Evolutionary conservation across 2,113 vertebrate genomes (phyloP).

Genomic region (Takifugu flavidus): DNA sequence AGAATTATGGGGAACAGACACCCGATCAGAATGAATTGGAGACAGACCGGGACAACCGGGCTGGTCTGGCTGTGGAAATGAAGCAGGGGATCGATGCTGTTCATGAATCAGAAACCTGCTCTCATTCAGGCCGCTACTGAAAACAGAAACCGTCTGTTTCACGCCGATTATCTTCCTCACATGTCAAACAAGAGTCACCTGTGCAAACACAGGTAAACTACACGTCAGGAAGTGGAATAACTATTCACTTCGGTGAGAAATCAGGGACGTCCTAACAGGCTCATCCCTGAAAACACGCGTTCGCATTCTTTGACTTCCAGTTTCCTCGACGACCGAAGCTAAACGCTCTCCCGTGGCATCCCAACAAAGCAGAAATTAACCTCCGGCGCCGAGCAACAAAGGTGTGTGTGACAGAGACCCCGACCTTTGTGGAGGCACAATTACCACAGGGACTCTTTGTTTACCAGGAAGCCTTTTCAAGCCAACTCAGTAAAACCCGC

Average conservation of each 20-base stretch:
- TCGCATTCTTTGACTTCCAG: too few species aligned
- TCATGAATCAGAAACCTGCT: conserved; percentile 48
- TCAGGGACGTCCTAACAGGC: too few species aligned
- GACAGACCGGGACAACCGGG: conserved; percentile 29
- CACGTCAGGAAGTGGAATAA: too few species aligned
- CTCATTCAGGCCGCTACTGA: conserved; percentile 9
- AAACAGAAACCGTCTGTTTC: conserved; percentile 17
- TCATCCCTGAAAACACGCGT: background rate
- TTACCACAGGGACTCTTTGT: too few species aligned
- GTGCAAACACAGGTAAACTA: background rate
- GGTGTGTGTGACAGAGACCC: too few species aligned
- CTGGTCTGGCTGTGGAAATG: conserved; percentile 40
- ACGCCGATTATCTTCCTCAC: conserved; percentile 22
- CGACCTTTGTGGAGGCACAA: too few species aligned
- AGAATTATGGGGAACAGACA: conserved; percentile 58
- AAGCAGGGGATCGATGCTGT: conserved; percentile 47
- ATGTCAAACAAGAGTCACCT: conserved; percentile 1
- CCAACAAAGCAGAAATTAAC: background rate
- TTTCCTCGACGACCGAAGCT: too few species aligned
- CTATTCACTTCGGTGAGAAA: too few species aligned
- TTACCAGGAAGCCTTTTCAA: background rate
- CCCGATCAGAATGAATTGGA: conserved; percentile 47
- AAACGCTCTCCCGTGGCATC: too few species aligned
- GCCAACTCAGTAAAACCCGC: background rate
- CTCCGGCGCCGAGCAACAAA: background rate